Evolutionary conservation across 2,797 vertebrate genomes (phyloP), one percentile per base, ranked within the genome.

Genomic region (Acanthiza pusilla): DNA sequence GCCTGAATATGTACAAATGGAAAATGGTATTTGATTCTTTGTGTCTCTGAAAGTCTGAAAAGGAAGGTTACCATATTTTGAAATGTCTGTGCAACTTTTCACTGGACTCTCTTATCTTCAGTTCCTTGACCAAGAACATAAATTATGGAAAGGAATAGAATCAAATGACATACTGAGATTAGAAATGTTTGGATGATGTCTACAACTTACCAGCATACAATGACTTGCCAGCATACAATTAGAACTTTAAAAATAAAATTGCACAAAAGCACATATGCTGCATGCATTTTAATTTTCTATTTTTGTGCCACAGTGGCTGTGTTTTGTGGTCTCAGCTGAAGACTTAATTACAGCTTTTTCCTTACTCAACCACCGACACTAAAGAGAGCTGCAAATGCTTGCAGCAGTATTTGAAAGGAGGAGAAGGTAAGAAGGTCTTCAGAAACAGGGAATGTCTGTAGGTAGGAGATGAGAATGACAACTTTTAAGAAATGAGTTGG

Each of bases 181-280:
- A 91, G 55, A 83, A 36, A 58, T 60, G 45, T 73, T 93, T 65
- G 81, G 63, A 94, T 78, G 68, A 63, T 83, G 40, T 63, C 73
- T 94, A 6, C 7, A 2, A 79, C 70, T 91, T 89, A 75, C 42
- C 61, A 70, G n/a, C 61, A 38, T 76, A 77, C 42, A 89, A 91
- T 95, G 62, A 62, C 62, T 92, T 92, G 74, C 68, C 80, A 68
- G 43, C 53, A 36, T 88, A 76, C 53, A 93, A 96, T 94, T 95
- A 96, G 27, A 91, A 74, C 34, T 89, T 94, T 55, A 93, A 61
- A 86, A 94, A 75, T 83, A 91, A 88, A 93, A 42, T 29, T 58
- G 55, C 22, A 78, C 51, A 89, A 91, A 95, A 89, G 47, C 32
- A 72, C 29, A 73, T 76, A 75, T 32, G 20, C 16, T 65, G 25